These are phyloP conservation scores for Piliocolobus tephrosceles DNA, from an alignment of 2,113 vertebrate species.

Conservation along the genomic window DNA sequence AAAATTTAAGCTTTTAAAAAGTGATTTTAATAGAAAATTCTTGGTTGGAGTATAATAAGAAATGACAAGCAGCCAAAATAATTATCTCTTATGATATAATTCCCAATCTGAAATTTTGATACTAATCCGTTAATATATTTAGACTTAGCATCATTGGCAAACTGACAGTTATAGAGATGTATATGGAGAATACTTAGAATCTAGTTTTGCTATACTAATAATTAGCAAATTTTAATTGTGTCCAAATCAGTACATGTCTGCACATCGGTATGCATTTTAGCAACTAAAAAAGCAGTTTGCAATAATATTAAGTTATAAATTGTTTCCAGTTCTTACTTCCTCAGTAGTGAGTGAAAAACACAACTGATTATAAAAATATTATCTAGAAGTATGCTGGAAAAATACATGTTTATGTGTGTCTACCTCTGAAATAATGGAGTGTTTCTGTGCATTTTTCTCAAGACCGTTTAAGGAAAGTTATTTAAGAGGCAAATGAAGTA, in stretches of 20 bases:
- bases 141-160: neutral
- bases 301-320: constrained; percentile 36
- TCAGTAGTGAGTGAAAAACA: constrained; percentile 50
- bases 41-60: neutral
- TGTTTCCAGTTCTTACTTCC: constrained; percentile 56
- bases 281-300: constrained; percentile 45
- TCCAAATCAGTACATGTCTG: constrained; percentile 20
- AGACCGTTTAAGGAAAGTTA: neutral
- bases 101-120: neutral
- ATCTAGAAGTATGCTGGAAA: constrained; percentile 51
- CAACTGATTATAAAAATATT: constrained; percentile 13
- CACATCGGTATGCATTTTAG: constrained; percentile 58
- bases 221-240: constrained; percentile 23
- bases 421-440: neutral
- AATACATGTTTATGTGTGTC: neutral
- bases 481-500: constrained; percentile 11
- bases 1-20: neutral
- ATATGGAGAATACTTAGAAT: neutral
- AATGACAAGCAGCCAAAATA: neutral
- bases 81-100: neutral
- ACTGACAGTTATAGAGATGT: neutral
- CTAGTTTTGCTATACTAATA: constrained; percentile 57
- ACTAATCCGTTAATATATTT: neutral
- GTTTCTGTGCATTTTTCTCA: constrained; percentile 30
- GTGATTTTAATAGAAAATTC: constrained; percentile 15